Base-by-base conservation (phyloP, 2,113 vertebrate genomes). In the Puntigrus tetrazona region DNA sequence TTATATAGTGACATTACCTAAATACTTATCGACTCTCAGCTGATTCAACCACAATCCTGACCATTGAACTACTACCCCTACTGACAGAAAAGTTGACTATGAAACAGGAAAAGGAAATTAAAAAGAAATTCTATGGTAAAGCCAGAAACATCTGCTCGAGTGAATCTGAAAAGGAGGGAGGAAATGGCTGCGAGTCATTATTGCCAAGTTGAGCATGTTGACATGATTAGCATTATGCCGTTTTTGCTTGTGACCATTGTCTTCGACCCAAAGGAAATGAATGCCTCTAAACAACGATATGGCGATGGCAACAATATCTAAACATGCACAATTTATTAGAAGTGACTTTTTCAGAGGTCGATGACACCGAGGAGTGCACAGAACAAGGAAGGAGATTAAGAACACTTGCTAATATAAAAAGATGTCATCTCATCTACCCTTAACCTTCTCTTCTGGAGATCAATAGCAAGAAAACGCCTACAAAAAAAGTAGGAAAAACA, bases 1-100 rank as follows among this genome's bases (percentile, higher is more conserved):
- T 96, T 95, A 97, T 94, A 97, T 95, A 94, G 93, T 95, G 94
- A 94, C 94, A 94, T 92, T 94, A 93, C 92, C 85, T 83, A 95
- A 93, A 93, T 93, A 94, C 91, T 93, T 91, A 84, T 91, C 88
- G 92, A 92, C 93, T 93, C 93, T 94, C 92, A 92, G 90, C 92
- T 83, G 83, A 82, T 74, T 85, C 80, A 89, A 88, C 78, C 91
- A 93, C 92, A 92, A 93, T 93, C 92, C 93, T 93, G 90, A 94
- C 92, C 92, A 93, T 92, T 90, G 86, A 92, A 93, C 91, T 89
- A 93, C 93, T 91, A 94, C 89, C 90, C 93, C 94, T 91, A 92
- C 91, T 84, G 87, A 91, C 91, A 90, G 88, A 92, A 94, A 92
- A 93, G 90, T 84, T 85, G 87, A 90, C 72, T 47, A 87, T 87